Evolutionary conservation across 2,888 invertebrate species (phyloP).

Genomic region (Pseudanteris insignis): DNA sequence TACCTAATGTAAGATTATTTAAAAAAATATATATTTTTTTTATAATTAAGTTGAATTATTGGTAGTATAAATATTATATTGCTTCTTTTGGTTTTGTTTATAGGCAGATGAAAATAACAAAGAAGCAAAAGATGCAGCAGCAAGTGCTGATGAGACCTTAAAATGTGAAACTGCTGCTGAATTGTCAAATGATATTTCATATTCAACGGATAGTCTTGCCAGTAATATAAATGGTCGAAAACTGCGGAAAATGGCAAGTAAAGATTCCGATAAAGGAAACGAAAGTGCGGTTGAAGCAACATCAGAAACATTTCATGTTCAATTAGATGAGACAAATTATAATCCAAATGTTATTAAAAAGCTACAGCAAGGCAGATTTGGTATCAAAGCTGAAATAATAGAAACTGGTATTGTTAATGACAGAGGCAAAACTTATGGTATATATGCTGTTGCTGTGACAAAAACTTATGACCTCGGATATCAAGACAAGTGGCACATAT

Average conservation of each 20-base stretch:
- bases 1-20: slow-evolving; percentile 23
- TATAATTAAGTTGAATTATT: too few species aligned
- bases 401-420: slow-evolving; percentile 79
- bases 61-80: too few species aligned
- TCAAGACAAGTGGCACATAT: slow-evolving; percentile 88
- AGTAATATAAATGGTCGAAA: slow-evolving; percentile 45
- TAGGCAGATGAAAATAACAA: neutral
- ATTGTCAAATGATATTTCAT: too few species aligned
- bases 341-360: slow-evolving; percentile 62
- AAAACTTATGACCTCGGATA: slow-evolving; percentile 74
- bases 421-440: slow-evolving; percentile 85
- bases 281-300: slow-evolving; percentile 53
- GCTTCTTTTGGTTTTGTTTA: neutral
- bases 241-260: slow-evolving; percentile 46
- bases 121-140: neutral
- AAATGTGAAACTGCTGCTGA: too few species aligned
- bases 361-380: slow-evolving; percentile 61
- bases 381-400: slow-evolving; percentile 61
- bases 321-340: slow-evolving; percentile 55
- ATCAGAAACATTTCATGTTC: slow-evolving; percentile 51
- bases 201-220: too few species aligned
- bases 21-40: too few species aligned
- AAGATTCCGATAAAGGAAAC: slow-evolving; percentile 51
- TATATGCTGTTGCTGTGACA: slow-evolving; percentile 85
- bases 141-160: neutral